Percentiles rank a stretch among this genome's conserved stretches.
Evolutionary conservation across 2,888 invertebrate species (phyloP).

Genomic region (Leptinotarsa juncta): DNA sequence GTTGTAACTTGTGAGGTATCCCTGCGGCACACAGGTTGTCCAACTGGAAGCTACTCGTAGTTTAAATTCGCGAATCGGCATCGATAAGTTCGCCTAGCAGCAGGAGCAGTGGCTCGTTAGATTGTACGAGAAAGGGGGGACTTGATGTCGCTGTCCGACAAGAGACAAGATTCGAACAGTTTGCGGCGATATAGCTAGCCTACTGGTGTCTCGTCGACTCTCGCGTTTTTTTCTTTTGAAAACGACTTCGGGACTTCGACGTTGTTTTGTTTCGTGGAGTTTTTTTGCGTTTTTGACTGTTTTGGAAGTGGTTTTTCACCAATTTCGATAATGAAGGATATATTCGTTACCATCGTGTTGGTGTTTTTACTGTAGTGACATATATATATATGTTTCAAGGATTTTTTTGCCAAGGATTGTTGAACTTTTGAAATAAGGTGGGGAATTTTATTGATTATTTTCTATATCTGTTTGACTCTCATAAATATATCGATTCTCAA

Average conservation of each 20-base stretch:
- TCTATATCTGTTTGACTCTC: background rate
- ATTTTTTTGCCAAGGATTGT: background rate
- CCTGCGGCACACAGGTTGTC: constrained; percentile 7
- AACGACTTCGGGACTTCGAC: background rate
- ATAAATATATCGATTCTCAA: too few relatives aligned
- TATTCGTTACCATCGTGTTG: constrained; percentile 5
- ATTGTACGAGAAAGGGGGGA: constrained; percentile 24
- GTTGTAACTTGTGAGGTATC: background rate
- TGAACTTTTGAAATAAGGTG: constrained; percentile 14
- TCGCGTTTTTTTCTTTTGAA: constrained; percentile 7
- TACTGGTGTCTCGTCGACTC: background rate
- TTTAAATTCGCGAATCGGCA: constrained; percentile 13
- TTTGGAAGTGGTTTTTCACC: constrained; percentile 4
- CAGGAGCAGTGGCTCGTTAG: constrained; percentile 15
- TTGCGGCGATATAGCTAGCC: constrained; percentile 18
- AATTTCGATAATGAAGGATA: background rate
- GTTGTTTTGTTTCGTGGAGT: constrained; percentile 3
- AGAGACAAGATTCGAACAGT: constrained; percentile 25
- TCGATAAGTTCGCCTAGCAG: constrained; percentile 8
- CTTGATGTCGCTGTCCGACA: constrained; percentile 21
- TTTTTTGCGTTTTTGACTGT: constrained; percentile 12
- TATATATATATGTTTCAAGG: background rate
- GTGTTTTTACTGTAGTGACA: constrained; percentile 8
- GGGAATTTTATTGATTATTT: background rate
- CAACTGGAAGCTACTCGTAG: constrained; percentile 12